These are phyloP conservation scores for Ormyrus thymus DNA, from an alignment of 2,888 invertebrate genomes.

Conservation along the genomic window DNA sequence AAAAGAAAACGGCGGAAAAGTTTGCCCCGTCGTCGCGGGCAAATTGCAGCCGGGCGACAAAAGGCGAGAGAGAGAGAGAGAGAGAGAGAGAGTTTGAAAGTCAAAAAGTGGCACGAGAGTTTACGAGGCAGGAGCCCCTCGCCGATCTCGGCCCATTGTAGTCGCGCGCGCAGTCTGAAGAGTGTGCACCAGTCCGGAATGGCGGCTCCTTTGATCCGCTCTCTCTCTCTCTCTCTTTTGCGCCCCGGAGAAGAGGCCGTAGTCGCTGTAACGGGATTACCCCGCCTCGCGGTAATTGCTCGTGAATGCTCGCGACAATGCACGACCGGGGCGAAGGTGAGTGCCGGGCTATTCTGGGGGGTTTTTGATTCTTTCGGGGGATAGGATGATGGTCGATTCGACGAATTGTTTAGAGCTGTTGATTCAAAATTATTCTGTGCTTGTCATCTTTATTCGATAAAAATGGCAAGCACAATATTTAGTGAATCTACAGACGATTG, in stretches of 20 bases:
- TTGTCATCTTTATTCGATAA: too few relatives aligned
- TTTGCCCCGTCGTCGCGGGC: slow-evolving; percentile 4
- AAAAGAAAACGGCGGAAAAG: slow-evolving; percentile 31
- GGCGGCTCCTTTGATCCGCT: slow-evolving; percentile 71
- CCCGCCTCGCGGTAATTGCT: slow-evolving; percentile 73
- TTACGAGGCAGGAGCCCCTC: background rate
- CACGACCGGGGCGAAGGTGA: background rate
- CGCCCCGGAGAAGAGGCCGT: slow-evolving; percentile 54
- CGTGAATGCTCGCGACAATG: slow-evolving; percentile 67
- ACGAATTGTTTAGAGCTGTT: too few relatives aligned
- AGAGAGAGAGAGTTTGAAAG: slow-evolving; percentile 22
- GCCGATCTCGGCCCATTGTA: slow-evolving; percentile 19
- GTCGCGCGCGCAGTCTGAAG: slow-evolving; percentile 21
- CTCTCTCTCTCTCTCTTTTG: slow-evolving; percentile 59
- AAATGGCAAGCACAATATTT: too few relatives aligned
- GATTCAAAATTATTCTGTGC: too few relatives aligned
- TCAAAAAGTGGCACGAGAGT: slow-evolving; percentile 46
- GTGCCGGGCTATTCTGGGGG: background rate
- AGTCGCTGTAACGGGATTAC: slow-evolving; percentile 71
- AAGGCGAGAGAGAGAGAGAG: background rate
- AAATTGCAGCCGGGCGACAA: slow-evolving; percentile 32
- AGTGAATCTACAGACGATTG: too few relatives aligned
- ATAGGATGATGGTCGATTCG: too few relatives aligned
- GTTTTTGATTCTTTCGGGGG: background rate
- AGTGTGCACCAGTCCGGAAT: slow-evolving; percentile 65